These are phyloP conservation scores for Proisotoma minuta DNA, from an alignment of 2,888 invertebrate species.

Conservation along the genomic window DNA sequence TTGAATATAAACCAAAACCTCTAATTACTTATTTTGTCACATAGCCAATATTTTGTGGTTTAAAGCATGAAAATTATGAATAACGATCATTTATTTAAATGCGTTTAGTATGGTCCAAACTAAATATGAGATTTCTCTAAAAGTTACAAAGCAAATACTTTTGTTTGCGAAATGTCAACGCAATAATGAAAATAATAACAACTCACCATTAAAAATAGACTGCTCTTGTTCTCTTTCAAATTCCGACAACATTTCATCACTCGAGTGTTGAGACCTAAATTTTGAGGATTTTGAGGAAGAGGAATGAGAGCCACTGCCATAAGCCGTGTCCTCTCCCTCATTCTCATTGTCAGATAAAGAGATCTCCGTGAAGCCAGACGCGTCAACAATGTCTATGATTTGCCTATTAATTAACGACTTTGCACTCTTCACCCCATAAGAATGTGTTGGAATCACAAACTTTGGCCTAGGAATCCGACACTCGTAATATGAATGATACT, in stretches of 20 bases:
- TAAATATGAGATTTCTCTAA: too few species aligned
- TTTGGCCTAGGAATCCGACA: conserved; percentile 35
- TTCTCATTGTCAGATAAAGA: conserved; percentile 19
- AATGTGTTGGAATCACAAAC: conserved; percentile 35
- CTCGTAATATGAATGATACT: conserved; percentile 20
- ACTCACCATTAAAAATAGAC: neutral
- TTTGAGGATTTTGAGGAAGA: neutral
- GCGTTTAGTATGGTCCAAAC: too few species aligned
- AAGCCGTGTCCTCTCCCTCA: conserved; percentile 16
- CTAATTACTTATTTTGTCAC: too few species aligned
- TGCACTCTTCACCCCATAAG: conserved; percentile 28
- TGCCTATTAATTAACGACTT: conserved; percentile 6
- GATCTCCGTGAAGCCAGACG: conserved; percentile 30
- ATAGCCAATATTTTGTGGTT: too few species aligned
- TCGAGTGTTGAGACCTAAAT: neutral
- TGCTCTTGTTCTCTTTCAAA: conserved; percentile 13
- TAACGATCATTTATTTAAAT: too few species aligned
- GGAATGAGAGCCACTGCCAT: conserved; percentile 1
- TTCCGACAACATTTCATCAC: conserved; percentile 4
- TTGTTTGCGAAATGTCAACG: too few species aligned
- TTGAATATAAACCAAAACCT: too few species aligned
- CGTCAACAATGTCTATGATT: conserved; percentile 9
- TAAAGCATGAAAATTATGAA: too few species aligned
- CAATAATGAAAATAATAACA: neutral
- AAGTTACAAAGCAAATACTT: too few species aligned